These are phyloP conservation scores for Drosophila planitibia DNA, from an alignment of 2,888 invertebrate genomes.

Conservation along the genomic window DNA sequence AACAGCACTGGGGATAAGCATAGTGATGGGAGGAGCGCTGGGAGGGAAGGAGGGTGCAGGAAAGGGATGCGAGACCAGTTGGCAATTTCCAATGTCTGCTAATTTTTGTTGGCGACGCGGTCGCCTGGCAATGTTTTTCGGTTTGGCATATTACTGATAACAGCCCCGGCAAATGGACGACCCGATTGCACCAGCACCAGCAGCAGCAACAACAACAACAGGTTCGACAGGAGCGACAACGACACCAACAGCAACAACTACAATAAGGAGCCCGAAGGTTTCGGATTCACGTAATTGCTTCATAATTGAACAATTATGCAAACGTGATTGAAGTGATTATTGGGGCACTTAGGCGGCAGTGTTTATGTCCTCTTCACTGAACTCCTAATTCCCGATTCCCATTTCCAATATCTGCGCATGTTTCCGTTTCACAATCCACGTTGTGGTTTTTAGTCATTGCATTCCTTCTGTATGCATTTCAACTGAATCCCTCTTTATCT, in stretches of 20 bases:
- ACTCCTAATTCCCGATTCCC: conserved; percentile 38
- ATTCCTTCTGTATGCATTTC: not conserved
- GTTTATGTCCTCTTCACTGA: conserved; percentile 55
- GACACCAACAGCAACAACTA: conserved; percentile 12
- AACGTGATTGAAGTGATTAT: conserved; percentile 80
- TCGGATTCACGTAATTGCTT: conserved; percentile 70
- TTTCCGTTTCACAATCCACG: not conserved
- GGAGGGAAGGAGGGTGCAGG: not conserved
- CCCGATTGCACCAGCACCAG: conserved; percentile 7
- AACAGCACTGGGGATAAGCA: not conserved
- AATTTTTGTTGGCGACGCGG: conserved; percentile 67
- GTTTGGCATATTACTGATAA: conserved; percentile 75
- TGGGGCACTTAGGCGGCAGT: conserved; percentile 71
- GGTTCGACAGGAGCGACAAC: conserved; percentile 13
- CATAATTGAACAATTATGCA: conserved; percentile 81
- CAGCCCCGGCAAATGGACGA: conserved; percentile 53
- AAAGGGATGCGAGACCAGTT: conserved; percentile 21
- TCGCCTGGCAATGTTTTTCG: conserved; percentile 66
- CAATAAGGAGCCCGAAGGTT: conserved; percentile 46
- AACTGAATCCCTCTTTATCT: not conserved
- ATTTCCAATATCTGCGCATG: conserved; percentile 5
- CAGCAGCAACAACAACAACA: conserved; percentile 13
- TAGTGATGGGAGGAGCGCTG: not conserved
- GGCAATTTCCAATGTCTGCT: conserved; percentile 55
- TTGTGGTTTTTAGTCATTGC: not conserved